Evolutionary conservation across 2,797 vertebrate species (phyloP).

Genomic region (Podarcis lilfordi): DNA sequence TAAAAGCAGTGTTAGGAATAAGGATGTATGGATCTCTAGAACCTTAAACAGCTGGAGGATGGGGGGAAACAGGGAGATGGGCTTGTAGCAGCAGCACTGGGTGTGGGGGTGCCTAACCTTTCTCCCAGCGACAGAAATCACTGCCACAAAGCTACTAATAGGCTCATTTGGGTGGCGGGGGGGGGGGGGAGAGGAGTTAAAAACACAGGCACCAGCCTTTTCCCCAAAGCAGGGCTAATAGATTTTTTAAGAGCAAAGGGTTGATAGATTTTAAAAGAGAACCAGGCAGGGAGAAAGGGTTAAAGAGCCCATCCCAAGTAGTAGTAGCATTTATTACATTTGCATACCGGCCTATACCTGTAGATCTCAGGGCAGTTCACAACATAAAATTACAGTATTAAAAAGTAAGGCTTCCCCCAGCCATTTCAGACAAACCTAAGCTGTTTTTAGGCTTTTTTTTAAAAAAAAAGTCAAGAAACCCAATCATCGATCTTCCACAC

Average conservation of each 20-base stretch:
- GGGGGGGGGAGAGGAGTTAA: background rate
- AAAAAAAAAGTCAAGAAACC: background rate
- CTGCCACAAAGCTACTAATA: background rate
- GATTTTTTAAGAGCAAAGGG: background rate
- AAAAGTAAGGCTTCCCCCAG: no score
- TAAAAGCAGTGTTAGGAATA: no score
- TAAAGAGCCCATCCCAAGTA: background rate
- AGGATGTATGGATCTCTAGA: no score
- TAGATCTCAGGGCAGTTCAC: no score
- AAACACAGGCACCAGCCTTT: background rate
- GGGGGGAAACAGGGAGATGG: no score
- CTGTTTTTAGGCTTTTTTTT: background rate
- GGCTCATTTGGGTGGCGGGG: no score
- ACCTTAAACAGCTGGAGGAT: no score
- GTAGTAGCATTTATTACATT: background rate
- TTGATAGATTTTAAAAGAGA: background rate
- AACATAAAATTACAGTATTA: no score
- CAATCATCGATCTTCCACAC: background rate
- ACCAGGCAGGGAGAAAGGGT: background rate
- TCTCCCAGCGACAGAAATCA: background rate
- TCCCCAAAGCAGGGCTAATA: background rate
- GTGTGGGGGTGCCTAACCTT: background rate
- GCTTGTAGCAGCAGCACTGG: background rate
- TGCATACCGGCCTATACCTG: no score
- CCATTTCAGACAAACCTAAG: background rate